Base-by-base conservation (phyloP, 2,113 vertebrate genomes). In the Pipra filicauda region DNA sequence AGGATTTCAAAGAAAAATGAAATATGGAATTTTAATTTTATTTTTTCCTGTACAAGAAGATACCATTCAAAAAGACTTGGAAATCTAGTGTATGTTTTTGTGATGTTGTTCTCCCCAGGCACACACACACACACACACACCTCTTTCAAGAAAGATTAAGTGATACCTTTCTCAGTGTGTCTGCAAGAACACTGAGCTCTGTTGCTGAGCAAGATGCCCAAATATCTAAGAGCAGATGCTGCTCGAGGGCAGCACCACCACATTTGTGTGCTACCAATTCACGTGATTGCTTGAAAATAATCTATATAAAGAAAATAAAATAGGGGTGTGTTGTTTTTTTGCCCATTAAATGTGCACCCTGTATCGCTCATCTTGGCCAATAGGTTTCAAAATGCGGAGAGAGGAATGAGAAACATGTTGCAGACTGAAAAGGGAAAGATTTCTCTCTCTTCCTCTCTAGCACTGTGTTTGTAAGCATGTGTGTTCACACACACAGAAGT, bases 41-140 rank as follows among this genome's bases (percentile, higher is more conserved):
- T 30, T 17, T 15, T 39, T 51, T 1, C 5, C 8, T 59, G 4
- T 54, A 8, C 2, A 37, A 46, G 16, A 86, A 61, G 20, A 48
- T 67, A 49, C 5, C 13, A 13, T 57, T 66, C 46, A 4, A 20
- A 74, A 51, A 15, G 3, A 20, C 19, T 41, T 71, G 14, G 35
- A 71, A 74, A 80, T 59, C 9, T 44, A 26, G 2, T 18, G 2
- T 37, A 4, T 35, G 6, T 41, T 81, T 59, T 7, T 87, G 18
- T 43, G 12, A 0, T 84, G 12, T 0, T 49, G 7, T 12, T 85
- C 7, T 72, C 6, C 8, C 31, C 15, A 8, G 49, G 37, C 13
- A 15, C 15, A 18, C 21, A 31, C 8, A 2, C 8, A 2, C 37
- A 37, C 37, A 39, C 8, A 28, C 3, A 12, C 5, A 7, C 17